Conservation (phyloP, 2,113 vertebrate species). For the Chaetops frenatus region DNA sequence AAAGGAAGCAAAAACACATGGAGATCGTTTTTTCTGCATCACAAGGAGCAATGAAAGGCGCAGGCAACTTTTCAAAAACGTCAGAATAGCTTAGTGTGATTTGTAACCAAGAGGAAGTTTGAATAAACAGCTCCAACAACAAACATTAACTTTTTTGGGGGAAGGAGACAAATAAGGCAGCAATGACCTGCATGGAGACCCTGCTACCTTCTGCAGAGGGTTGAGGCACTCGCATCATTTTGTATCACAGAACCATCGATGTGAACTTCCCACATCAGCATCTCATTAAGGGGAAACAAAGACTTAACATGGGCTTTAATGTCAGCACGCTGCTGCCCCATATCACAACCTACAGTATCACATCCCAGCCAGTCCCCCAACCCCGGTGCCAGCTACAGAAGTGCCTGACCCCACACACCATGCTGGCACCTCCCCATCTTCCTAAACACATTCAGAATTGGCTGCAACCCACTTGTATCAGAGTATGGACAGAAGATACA, state of each 20-base stretch:
- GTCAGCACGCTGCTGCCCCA: not conserved
- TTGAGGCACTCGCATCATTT: not conserved
- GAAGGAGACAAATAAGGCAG: not conserved
- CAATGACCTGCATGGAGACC: not conserved
- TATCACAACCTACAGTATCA: not conserved
- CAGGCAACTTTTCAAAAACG: constrained; percentile 22
- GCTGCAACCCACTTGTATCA: not conserved
- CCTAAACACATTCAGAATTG: not conserved
- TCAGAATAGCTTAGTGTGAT: not conserved
- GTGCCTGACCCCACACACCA: not conserved
- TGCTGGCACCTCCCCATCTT: not conserved
- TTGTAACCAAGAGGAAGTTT: constrained; percentile 1
- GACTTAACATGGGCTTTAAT: not conserved
- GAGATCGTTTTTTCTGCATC: not conserved
- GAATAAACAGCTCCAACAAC: constrained; percentile 11
- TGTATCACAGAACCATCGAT: not conserved
- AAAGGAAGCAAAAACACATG: constrained; percentile 44
- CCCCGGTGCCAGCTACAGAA: not conserved
- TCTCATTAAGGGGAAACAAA: constrained; percentile 1
- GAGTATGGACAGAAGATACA: not conserved
- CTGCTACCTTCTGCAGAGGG: not conserved
- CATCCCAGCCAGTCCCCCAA: not conserved
- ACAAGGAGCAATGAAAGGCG: not conserved
- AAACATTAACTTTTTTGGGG: not conserved
- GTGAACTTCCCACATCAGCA: not conserved